Evolutionary conservation across 2,888 invertebrate species (phyloP).

Genomic region (Athalia cordata): DNA sequence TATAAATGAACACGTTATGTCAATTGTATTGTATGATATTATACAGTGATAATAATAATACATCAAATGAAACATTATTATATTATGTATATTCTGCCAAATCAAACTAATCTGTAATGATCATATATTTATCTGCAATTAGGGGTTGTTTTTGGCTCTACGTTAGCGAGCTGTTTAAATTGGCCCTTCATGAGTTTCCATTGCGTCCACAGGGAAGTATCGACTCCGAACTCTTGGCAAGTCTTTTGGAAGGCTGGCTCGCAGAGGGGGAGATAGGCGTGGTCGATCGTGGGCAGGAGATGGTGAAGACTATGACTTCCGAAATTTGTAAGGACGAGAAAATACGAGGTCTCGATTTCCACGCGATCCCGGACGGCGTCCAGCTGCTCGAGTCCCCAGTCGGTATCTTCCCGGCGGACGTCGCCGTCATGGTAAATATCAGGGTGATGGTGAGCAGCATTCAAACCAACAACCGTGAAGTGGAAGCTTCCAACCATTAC

Average conservation of each 20-base stretch:
- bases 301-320: conserved; percentile 89
- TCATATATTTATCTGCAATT: background rate
- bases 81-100: background rate
- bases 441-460: conserved; percentile 88
- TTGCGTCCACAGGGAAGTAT: conserved; percentile 72
- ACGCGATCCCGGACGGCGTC: conserved; percentile 84
- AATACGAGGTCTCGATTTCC: conserved; percentile 80
- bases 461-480: conserved; percentile 80
- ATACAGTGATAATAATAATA: conserved; percentile 46
- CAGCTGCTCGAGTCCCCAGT: conserved; percentile 87
- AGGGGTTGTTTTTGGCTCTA: conserved; percentile 64
- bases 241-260: conserved; percentile 80
- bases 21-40: conserved; percentile 46
- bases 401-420: conserved; percentile 76
- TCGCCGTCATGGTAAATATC: conserved; percentile 88
- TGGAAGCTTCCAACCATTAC: conserved; percentile 77
- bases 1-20: conserved; percentile 42
- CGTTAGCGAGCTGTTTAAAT: conserved; percentile 78
- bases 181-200: conserved; percentile 81
- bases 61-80: conserved; percentile 38
- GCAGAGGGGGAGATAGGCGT: conserved; percentile 81
- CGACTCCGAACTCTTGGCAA: conserved; percentile 79
- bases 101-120: too few relatives aligned
- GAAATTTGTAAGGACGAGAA: conserved; percentile 82
- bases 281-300: conserved; percentile 87